Evolutionary conservation across 2,888 invertebrate species (phyloP).

Genomic region (Cryptosula pallasiana): DNA sequence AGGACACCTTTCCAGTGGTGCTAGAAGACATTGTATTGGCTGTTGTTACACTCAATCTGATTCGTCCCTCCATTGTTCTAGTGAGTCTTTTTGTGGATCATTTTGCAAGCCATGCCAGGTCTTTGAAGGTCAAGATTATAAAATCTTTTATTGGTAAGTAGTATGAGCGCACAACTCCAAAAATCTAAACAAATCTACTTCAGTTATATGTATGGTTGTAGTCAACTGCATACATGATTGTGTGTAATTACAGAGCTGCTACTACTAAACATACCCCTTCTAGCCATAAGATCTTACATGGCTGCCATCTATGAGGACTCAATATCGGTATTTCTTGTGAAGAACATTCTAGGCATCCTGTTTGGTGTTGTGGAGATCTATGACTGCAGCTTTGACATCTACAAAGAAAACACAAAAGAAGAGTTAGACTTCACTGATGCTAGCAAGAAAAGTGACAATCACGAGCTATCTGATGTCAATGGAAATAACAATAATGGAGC

Average conservation of each 20-base stretch:
- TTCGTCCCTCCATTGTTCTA: neutral
- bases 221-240: too few species aligned
- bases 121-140: neutral
- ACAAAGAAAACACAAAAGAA: too few species aligned
- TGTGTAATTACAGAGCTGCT: neutral
- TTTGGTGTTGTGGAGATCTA: neutral
- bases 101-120: neutral
- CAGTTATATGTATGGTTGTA: too few species aligned
- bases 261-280: neutral
- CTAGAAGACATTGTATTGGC: constrained; percentile 11
- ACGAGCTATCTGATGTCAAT: too few species aligned
- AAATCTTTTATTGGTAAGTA: neutral
- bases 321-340: neutral
- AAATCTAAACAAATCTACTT: too few species aligned
- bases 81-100: neutral
- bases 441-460: too few species aligned
- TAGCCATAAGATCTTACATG: neutral
- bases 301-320: neutral
- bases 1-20: neutral
- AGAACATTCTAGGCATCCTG: neutral
- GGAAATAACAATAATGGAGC: too few species aligned
- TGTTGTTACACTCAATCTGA: neutral
- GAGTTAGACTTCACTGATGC: too few species aligned
- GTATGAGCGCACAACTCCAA: too few species aligned
- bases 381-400: neutral